These are phyloP conservation scores for Cheilosia urbana DNA, from an alignment of 2,888 invertebrate genomes.

Conservation along the genomic window DNA sequence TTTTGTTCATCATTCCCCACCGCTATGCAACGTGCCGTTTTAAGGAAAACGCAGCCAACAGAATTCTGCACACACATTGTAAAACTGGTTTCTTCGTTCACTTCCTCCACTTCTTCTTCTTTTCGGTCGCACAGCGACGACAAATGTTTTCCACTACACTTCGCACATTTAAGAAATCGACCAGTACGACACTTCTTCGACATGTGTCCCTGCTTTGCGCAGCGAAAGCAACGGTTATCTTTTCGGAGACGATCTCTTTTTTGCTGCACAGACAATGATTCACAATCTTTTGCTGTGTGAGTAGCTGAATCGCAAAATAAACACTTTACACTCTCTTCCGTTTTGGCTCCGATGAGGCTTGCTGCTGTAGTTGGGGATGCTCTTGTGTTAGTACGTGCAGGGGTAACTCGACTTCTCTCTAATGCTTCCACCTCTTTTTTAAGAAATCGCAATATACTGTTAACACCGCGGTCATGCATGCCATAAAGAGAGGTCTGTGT, in stretches of 20 bases:
- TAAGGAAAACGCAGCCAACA: conserved; percentile 25
- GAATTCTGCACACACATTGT: conserved; percentile 21
- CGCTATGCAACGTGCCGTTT: conserved; percentile 34
- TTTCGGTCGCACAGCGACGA: conserved; percentile 20
- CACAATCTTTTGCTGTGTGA: conserved; percentile 17
- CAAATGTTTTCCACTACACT: conserved; percentile 23
- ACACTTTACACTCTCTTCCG: conserved; percentile 13
- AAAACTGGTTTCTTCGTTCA: neutral
- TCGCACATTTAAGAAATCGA: conserved; percentile 16
- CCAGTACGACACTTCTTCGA: conserved; percentile 19
- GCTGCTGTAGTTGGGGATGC: conserved; percentile 17
- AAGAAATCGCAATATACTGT: conserved; percentile 23
- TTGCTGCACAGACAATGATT: conserved; percentile 24
- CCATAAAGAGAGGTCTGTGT: conserved; percentile 15
- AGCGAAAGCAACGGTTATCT: conserved; percentile 35
- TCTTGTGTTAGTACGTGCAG: neutral
- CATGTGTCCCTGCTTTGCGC: conserved; percentile 25
- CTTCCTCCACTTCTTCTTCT: conserved; percentile 9
- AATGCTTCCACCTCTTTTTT: conserved; percentile 32
- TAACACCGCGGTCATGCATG: conserved; percentile 23
- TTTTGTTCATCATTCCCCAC: conserved; percentile 4
- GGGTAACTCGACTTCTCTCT: conserved; percentile 5
- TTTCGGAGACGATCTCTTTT: conserved; percentile 30
- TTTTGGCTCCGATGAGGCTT: conserved; percentile 14
- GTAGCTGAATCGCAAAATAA: conserved; percentile 26